phyloP scores from a whole-genome alignment of 1,140 invertebrate genomes.

The Leptopilina boulardi region DNA sequence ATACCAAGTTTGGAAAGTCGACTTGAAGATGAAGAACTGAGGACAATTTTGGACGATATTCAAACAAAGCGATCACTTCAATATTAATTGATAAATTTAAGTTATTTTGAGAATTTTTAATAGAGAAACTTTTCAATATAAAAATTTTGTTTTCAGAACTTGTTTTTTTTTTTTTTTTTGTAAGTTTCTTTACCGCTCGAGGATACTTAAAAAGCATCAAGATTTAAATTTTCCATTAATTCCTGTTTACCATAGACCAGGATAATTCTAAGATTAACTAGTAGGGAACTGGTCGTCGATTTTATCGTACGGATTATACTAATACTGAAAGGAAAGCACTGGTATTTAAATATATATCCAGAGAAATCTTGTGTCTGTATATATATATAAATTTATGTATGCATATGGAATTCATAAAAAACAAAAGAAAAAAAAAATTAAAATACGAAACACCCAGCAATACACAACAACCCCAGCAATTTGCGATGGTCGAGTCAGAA shows the following conservation, averaged over 20 bases:
- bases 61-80: slow-evolving; percentile 98
- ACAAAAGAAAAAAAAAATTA: no score
- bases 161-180: no score
- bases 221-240: slow-evolving; percentile 11
- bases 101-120: neutral
- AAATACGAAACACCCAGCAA: slow-evolving; percentile 44
- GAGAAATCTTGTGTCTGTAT: slow-evolving; percentile 8
- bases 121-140: no score
- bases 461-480: slow-evolving; percentile 47
- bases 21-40: slow-evolving; percentile 96
- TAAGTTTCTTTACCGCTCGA: neutral
- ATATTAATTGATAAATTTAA: slow-evolving; percentile 80
- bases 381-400: slow-evolving; percentile 6
- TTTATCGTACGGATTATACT: neutral
- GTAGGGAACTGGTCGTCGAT: slow-evolving; percentile 3
- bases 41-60: slow-evolving; percentile 96
- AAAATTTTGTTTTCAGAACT: neutral
- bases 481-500: slow-evolving; percentile 44
- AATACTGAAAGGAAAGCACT: neutral
- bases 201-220: slow-evolving; percentile 1
- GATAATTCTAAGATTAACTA: slow-evolving; percentile 5
- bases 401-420: neutral
- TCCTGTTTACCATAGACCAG: slow-evolving; percentile 2
- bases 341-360: slow-evolving; percentile 4
- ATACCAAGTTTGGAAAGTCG: slow-evolving; percentile 97